These are phyloP conservation scores for Auanema sp. DNA, from an alignment of 2,888 invertebrate species.

Conservation along the genomic window DNA sequence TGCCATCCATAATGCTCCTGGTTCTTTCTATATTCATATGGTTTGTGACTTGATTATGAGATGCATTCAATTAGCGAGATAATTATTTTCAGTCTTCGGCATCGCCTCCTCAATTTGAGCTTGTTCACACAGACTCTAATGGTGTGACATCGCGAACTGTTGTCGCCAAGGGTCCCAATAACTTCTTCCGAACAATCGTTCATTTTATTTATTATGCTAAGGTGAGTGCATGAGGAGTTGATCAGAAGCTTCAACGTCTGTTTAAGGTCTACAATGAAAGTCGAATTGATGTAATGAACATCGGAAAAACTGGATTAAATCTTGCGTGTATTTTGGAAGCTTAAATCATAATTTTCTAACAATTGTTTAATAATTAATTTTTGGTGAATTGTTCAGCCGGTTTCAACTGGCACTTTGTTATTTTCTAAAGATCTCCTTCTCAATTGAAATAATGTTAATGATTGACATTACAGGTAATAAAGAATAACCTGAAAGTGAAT, in stretches of 20 bases:
- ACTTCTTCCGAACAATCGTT: conserved; percentile 36
- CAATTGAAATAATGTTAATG: too few relatives aligned
- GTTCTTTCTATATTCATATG: conserved; percentile 36
- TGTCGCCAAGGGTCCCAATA: conserved; percentile 26
- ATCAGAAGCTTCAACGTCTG: too few relatives aligned
- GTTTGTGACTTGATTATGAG: conserved; percentile 13
- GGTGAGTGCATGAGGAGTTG: too few relatives aligned
- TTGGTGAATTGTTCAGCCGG: conserved; percentile 5
- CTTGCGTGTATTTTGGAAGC: conserved; percentile 20
- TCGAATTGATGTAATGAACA: conserved; percentile 29
- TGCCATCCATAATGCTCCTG: conserved; percentile 22
- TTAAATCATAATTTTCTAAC: too few relatives aligned
- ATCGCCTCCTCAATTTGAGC: conserved; percentile 33
- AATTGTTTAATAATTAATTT: background rate
- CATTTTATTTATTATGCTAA: conserved; percentile 38
- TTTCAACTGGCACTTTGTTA: background rate
- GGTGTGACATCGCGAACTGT: conserved; percentile 22
- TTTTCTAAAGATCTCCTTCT: too few relatives aligned
- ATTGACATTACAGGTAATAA: too few relatives aligned
- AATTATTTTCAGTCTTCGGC: conserved; percentile 21
- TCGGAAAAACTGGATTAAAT: conserved; percentile 36
- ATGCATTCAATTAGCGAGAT: background rate
- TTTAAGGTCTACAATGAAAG: conserved; percentile 31
- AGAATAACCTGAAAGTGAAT: too few relatives aligned
- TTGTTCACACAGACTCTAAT: conserved; percentile 29